Conservation (phyloP, 2,888 invertebrate genomes). For the Trissoscelio sp. region DNA sequence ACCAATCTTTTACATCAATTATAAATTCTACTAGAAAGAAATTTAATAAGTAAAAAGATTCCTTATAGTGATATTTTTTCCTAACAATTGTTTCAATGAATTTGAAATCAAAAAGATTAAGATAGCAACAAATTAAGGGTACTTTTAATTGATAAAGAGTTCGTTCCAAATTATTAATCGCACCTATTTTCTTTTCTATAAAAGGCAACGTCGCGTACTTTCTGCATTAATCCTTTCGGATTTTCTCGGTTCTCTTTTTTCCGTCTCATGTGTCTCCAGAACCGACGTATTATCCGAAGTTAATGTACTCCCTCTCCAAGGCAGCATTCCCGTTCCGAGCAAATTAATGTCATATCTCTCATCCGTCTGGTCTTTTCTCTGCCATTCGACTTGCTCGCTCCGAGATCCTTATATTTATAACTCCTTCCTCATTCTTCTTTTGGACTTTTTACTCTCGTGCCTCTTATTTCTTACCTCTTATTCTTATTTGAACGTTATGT, state of each 20-base stretch:
- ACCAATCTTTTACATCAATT: too few species aligned
- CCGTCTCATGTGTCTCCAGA: conserved; percentile 43
- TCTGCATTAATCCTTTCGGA: conserved; percentile 40
- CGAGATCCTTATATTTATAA: conserved; percentile 66
- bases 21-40: too few species aligned
- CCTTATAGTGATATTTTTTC: too few species aligned
- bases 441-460: conserved; percentile 51
- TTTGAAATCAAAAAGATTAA: too few species aligned
- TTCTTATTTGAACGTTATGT: conserved; percentile 64
- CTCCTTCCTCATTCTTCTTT: conserved; percentile 65
- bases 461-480: conserved; percentile 49
- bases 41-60: too few species aligned
- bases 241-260: conserved; percentile 53
- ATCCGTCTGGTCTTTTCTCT: conserved; percentile 63
- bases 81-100: too few species aligned
- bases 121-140: not conserved
- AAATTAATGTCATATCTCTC: conserved; percentile 67
- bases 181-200: conserved; percentile 2
- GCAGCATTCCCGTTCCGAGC: conserved; percentile 57
- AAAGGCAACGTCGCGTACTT: conserved; percentile 10
- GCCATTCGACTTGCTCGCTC: conserved; percentile 59
- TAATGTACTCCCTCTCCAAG: conserved; percentile 58
- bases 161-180: conserved; percentile 46
- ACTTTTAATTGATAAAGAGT: not conserved
- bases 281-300: conserved; percentile 54